Conservation (phyloP, 1,140 invertebrate species). For the Nasonia longicornis region DNA sequence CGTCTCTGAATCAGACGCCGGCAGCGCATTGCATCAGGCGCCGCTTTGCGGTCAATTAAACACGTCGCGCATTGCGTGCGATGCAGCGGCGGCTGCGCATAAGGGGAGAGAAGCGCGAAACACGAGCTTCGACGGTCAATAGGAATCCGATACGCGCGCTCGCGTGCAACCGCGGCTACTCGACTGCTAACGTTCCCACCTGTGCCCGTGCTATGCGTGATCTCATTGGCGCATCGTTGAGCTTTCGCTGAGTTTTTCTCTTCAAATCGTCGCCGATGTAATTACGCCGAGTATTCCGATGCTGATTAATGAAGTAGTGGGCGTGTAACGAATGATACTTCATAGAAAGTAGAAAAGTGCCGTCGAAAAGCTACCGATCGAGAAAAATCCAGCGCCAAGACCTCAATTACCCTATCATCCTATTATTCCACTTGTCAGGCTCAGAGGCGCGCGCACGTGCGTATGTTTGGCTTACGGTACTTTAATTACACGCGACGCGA, state of each 20-base stretch:
- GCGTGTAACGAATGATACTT: too few relatives aligned
- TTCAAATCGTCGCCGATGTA: too few relatives aligned
- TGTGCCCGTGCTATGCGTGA: not conserved
- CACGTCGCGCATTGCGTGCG: not conserved
- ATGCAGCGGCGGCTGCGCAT: not conserved
- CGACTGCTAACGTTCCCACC: constrained; percentile 1
- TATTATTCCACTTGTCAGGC: constrained; percentile 24
- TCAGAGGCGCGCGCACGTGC: not conserved
- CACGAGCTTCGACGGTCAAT: not conserved
- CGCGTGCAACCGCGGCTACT: constrained; percentile 13
- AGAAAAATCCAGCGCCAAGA: not conserved
- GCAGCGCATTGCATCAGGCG: not conserved
- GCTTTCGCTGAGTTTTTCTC: too few relatives aligned
- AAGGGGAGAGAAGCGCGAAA: not conserved
- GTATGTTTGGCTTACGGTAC: constrained; percentile 13
- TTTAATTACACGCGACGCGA: constrained; percentile 25
- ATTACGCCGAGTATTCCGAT: too few relatives aligned
- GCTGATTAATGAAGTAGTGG: too few relatives aligned
- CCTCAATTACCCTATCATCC: constrained; percentile 11
- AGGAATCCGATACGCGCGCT: constrained; percentile 16
- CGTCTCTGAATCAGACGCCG: not conserved
- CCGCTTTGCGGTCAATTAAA: constrained; percentile 12
- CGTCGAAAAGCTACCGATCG: not conserved
- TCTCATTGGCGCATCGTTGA: not conserved
- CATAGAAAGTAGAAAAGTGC: too few relatives aligned